A percentile compares a stretch with the other conserved stretches of the same genome.
phyloP scores from a whole-genome alignment of 2,113 vertebrate genomes.

The Trichechus manatus region DNA sequence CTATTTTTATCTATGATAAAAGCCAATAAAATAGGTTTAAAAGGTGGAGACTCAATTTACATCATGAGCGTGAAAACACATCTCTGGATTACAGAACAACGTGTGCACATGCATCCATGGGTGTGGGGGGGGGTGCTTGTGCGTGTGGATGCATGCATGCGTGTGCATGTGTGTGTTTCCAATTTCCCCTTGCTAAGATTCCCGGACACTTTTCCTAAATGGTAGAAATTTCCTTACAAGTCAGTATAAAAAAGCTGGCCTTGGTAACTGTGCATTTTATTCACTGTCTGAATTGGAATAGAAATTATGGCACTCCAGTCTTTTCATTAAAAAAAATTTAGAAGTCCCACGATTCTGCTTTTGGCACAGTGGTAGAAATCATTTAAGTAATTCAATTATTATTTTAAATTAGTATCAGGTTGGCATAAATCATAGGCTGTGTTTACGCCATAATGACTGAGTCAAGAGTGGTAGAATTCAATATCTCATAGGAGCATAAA shows the following conservation, averaged over 20 bases:
- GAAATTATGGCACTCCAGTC: conserved; percentile 47
- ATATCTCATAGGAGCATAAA: background rate
- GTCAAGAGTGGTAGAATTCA: conserved; percentile 52
- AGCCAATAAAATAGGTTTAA: background rate
- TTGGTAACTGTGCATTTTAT: conserved; percentile 4
- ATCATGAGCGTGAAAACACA: background rate
- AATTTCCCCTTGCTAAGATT: conserved; percentile 48
- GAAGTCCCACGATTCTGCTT: conserved; percentile 53
- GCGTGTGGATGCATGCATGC: too few relatives aligned
- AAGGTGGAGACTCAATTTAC: background rate
- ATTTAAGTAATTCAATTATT: conserved; percentile 65
- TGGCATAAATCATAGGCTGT: conserved; percentile 44
- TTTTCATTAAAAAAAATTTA: conserved; percentile 58
- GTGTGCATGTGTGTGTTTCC: background rate
- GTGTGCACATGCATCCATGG: too few relatives aligned
- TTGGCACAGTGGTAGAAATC: conserved; percentile 57
- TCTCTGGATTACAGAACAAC: background rate
- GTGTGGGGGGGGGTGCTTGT: too few relatives aligned
- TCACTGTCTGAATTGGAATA: conserved; percentile 49
- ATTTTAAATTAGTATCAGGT: conserved; percentile 63
- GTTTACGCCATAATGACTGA: conserved; percentile 27
- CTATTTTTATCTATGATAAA: background rate
- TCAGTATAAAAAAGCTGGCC: conserved; percentile 56
- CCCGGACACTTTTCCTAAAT: conserved; percentile 10
- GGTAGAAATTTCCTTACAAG: conserved; percentile 68